phyloP scores from a whole-genome alignment of 1,140 invertebrate species.

The Pseudomyrmex dendroicus region DNA sequence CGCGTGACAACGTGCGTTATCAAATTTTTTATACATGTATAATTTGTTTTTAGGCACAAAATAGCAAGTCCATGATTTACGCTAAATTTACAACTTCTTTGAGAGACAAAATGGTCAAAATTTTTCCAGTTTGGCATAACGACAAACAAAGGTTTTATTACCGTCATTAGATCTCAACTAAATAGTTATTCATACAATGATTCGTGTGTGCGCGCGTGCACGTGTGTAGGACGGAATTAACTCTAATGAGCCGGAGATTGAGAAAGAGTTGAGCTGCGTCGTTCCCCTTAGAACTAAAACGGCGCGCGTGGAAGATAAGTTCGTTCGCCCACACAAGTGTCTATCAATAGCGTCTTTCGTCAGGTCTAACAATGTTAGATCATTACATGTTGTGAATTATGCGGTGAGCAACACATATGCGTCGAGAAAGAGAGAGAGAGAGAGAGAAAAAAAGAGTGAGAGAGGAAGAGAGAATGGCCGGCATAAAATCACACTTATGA shows the following conservation, averaged over 20 bases:
- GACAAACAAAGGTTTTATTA: not conserved
- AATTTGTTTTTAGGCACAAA: not conserved
- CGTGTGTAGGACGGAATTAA: not conserved
- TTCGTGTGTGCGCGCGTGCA: too few species aligned
- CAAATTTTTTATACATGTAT: not conserved
- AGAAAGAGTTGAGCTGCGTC: not conserved
- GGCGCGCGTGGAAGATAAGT: constrained; percentile 39
- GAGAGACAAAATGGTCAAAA: not conserved
- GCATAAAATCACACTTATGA: constrained; percentile 34
- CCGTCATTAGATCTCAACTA: not conserved
- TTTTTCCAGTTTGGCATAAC: too few species aligned
- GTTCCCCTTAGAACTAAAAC: constrained; percentile 25
- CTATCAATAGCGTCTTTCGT: constrained; percentile 81
- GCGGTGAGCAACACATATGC: constrained; percentile 1
- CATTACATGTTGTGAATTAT: constrained; percentile 69
- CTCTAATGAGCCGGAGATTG: constrained; percentile 23
- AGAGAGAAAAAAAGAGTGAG: not conserved
- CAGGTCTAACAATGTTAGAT: constrained; percentile 77
- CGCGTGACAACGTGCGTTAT: too few species aligned
- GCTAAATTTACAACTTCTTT: not conserved
- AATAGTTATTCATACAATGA: not conserved
- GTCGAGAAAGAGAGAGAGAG: constrained; percentile 1
- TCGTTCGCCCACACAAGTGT: constrained; percentile 67
- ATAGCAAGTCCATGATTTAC: not conserved
- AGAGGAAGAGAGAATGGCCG: not conserved